These are phyloP conservation scores for Caiman crocodilus DNA, from an alignment of 2,797 vertebrate species.

Conservation along the genomic window DNA sequence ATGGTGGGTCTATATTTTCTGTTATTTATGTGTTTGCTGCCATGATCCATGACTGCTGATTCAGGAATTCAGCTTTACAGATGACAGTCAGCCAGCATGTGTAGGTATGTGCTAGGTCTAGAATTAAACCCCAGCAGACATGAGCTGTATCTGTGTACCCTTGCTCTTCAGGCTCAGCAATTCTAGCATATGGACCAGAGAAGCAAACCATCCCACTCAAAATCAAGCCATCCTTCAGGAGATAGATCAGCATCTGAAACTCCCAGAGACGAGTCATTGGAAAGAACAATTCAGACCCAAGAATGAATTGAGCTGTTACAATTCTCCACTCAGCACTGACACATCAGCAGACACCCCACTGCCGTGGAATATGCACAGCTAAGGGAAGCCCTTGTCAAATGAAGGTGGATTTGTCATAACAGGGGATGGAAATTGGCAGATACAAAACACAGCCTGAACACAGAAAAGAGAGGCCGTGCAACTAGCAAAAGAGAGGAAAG, in stretches of 20 bases:
- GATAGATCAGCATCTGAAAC: not conserved
- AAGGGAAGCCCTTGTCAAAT: not conserved
- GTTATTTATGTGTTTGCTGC: not conserved
- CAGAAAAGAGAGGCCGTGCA: not conserved
- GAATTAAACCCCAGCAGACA: not conserved
- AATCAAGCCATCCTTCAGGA: not conserved
- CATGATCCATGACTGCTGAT: not conserved
- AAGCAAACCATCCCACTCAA: not conserved
- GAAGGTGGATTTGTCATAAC: too few relatives aligned
- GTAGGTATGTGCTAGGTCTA: not conserved
- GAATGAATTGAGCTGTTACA: not conserved
- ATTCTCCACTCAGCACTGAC: not conserved
- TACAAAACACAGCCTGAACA: not conserved
- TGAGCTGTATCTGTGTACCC: not conserved
- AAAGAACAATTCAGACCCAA: not conserved
- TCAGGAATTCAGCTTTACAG: not conserved
- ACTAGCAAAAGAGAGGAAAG: not conserved
- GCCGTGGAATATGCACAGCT: not conserved
- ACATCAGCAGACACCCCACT: not conserved
- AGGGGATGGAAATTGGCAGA: not conserved
- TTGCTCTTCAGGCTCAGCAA: not conserved
- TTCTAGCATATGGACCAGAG: not conserved
- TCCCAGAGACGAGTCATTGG: not conserved
- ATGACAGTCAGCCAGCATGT: not conserved
- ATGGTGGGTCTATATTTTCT: not conserved